These are phyloP conservation scores for Arremon brunneinucha DNA, from an alignment of 2,797 vertebrate genomes.

Conservation along the genomic window DNA sequence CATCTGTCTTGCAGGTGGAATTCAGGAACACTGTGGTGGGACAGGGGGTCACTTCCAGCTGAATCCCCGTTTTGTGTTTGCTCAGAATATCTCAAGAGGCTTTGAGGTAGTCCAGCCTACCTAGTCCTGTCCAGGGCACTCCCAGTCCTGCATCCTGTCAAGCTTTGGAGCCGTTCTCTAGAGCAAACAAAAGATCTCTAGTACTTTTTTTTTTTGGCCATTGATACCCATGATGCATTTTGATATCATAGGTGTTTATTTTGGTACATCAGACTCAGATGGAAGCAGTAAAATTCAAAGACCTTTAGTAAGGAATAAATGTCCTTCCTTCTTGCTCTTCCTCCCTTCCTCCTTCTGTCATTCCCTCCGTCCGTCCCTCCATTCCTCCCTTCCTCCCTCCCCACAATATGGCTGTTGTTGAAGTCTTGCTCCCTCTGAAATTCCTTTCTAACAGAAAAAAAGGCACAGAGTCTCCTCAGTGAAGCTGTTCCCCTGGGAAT, in stretches of 20 bases:
- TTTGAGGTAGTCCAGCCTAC: neutral
- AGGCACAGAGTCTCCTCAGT: neutral
- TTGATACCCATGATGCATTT: neutral
- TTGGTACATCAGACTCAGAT: neutral
- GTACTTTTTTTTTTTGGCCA: neutral
- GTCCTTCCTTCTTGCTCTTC: neutral
- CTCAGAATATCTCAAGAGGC: neutral
- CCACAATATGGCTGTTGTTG: neutral
- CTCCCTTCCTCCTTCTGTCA: neutral
- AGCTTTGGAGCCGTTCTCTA: neutral
- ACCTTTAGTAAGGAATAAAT: neutral
- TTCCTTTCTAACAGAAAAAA: neutral
- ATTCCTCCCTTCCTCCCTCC: fast-evolving
- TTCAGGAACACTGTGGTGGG: neutral
- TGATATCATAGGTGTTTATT: neutral
- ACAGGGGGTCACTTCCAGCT: neutral
- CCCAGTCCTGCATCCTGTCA: neutral
- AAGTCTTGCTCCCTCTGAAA: neutral
- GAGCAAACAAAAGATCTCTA: neutral
- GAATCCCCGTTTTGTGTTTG: neutral
- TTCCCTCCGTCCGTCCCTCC: fast-evolving
- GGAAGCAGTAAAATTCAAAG: neutral
- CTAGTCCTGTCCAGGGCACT: neutral
- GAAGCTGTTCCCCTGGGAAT: neutral
- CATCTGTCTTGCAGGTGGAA: neutral